A percentile compares a stretch with the other conserved stretches of the same genome.
Evolutionary conservation across 2,113 vertebrate genomes (phyloP).

Genomic region (Sylvilagus bachmani): DNA sequence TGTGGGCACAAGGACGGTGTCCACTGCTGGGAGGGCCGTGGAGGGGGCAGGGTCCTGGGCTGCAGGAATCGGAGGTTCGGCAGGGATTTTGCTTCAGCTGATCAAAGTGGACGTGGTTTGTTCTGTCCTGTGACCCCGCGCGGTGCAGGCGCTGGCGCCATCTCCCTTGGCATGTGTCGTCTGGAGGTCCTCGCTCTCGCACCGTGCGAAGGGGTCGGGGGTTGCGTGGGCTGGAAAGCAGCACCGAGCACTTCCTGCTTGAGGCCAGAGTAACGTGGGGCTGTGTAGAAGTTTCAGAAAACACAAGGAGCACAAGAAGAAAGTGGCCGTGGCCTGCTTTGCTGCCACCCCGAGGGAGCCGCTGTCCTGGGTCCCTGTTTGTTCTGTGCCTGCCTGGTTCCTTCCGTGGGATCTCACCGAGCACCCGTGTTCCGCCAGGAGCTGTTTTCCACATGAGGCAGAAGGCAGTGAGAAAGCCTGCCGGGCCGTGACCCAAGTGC

Average conservation of each 20-base stretch:
- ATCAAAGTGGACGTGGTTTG: not conserved
- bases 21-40: not conserved
- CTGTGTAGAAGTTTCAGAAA: not conserved
- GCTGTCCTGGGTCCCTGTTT: not conserved
- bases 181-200: not conserved
- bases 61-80: not conserved
- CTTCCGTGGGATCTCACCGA: not conserved
- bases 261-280: not conserved
- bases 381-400: not conserved
- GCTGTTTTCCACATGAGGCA: not conserved
- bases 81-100: not conserved
- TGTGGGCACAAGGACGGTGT: not conserved
- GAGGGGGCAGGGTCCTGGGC: not conserved
- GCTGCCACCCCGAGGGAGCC: not conserved
- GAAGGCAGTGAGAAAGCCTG: not conserved
- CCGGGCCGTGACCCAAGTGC: no score
- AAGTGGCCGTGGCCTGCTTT: not conserved
- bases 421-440: not conserved
- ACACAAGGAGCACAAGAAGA: not conserved
- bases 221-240: not conserved
- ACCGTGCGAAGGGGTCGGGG: fast-evolving
- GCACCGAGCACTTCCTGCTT: not conserved
- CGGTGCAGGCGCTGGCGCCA: not conserved
- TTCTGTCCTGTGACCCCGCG: not conserved
- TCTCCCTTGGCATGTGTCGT: not conserved